These are phyloP conservation scores for Cephus pygmeus DNA, from an alignment of 2,888 invertebrate genomes.

Conservation along the genomic window DNA sequence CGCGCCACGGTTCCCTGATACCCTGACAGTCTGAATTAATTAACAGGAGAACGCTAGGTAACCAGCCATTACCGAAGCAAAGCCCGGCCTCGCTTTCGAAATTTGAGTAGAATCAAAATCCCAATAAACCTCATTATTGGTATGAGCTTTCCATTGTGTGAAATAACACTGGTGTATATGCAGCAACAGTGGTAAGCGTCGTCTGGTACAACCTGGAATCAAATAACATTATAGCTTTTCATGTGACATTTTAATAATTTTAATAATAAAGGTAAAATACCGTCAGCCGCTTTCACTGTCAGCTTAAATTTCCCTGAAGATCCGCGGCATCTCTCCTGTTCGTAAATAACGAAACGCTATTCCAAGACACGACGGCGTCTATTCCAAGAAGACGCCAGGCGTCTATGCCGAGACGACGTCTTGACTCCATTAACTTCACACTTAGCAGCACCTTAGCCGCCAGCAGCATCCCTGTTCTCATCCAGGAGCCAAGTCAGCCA, in stretches of 20 bases:
- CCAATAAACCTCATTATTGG: not conserved
- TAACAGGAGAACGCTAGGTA: slow-evolving; percentile 56
- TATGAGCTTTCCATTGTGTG: not conserved
- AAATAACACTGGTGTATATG: not conserved
- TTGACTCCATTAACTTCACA: slow-evolving; percentile 66
- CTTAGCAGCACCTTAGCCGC: slow-evolving; percentile 58
- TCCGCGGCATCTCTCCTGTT: not conserved
- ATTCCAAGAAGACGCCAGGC: slow-evolving; percentile 18
- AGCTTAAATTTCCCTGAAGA: not conserved
- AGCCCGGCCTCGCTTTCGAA: slow-evolving; percentile 27
- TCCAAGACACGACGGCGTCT: slow-evolving; percentile 10
- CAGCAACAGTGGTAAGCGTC: not conserved
- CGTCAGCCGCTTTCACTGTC: not conserved
- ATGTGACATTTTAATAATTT: not conserved
- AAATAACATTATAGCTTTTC: not conserved
- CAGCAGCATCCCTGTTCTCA: slow-evolving; percentile 7
- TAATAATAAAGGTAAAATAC: not conserved
- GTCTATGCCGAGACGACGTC: slow-evolving; percentile 42
- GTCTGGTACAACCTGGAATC: not conserved
- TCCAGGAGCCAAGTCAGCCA: not conserved
- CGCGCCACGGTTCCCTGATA: slow-evolving; percentile 62
- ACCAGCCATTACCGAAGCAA: slow-evolving; percentile 59
- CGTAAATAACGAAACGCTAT: slow-evolving; percentile 3
- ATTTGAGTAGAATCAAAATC: slow-evolving; percentile 2
- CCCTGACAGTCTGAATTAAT: slow-evolving; percentile 64